A percentile compares a stretch with the other conserved stretches of the same genome.
These are phyloP conservation scores for Eira barbara DNA, from an alignment of 2,113 vertebrate species.

Conservation along the genomic window DNA sequence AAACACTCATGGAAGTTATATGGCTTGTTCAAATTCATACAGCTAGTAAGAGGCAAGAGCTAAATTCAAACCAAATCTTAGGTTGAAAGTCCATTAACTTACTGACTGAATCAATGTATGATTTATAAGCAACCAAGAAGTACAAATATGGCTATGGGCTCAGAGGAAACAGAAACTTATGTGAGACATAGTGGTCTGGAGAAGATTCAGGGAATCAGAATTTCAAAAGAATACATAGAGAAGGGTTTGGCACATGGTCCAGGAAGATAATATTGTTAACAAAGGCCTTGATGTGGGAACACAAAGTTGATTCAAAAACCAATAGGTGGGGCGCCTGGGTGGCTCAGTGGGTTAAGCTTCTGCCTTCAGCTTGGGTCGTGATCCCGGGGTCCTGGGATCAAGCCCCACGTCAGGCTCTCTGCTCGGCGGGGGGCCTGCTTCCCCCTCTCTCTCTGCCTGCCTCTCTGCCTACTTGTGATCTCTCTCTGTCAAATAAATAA, in stretches of 20 bases:
- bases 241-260: background rate
- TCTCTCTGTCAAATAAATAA: too few relatives aligned
- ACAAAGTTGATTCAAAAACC: background rate
- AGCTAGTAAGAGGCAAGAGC: background rate
- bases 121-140: background rate
- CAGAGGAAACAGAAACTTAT: background rate
- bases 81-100: background rate
- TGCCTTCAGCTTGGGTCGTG: too few relatives aligned
- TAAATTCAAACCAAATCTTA: background rate
- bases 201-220: background rate
- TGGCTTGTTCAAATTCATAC: background rate
- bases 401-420: too few relatives aligned
- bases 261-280: background rate
- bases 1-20: background rate
- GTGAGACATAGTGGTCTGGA: background rate
- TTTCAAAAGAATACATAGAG: background rate
- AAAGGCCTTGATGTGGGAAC: background rate
- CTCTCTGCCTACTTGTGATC: too few relatives aligned
- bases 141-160: background rate
- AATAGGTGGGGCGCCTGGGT: background rate
- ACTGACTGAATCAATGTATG: background rate
- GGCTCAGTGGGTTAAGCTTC: too few relatives aligned
- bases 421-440: too few relatives aligned
- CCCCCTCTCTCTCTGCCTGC: too few relatives aligned
- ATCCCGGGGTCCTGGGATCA: too few relatives aligned